Evolutionary conservation across 2,113 vertebrate genomes (phyloP).

Genomic region (Melanerpes formicivorus): DNA sequence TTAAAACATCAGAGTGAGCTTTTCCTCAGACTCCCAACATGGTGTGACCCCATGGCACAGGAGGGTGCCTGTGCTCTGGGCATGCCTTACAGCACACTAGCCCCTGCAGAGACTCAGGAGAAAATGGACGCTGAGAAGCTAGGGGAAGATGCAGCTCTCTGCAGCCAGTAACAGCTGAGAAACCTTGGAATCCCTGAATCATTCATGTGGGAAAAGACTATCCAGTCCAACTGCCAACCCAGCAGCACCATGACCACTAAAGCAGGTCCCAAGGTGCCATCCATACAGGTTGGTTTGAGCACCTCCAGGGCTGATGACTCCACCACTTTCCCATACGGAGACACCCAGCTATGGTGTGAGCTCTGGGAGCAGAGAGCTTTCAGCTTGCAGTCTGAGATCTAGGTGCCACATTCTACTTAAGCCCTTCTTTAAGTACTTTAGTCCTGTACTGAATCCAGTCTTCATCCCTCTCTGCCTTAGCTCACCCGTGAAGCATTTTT

Average conservation of each 20-base stretch:
- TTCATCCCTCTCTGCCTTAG: not conserved
- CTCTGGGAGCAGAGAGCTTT: not conserved
- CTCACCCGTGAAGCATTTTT: not conserved
- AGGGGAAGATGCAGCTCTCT: not conserved
- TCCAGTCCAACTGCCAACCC: too few relatives aligned
- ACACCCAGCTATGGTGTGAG: rapidly evolving
- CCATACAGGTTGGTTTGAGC: too few relatives aligned
- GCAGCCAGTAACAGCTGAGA: not conserved
- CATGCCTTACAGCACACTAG: rapidly evolving
- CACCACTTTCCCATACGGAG: not conserved
- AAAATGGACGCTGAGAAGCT: not conserved
- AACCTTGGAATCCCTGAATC: not conserved
- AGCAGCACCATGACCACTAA: too few relatives aligned
- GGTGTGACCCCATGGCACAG: rapidly evolving
- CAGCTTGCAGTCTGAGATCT: not conserved
- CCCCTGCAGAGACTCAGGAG: not conserved
- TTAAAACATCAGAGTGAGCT: not conserved
- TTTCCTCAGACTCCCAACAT: rapidly evolving
- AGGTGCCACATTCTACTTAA: not conserved
- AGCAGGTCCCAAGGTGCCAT: too few relatives aligned
- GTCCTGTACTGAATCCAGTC: not conserved
- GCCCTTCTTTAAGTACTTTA: not conserved
- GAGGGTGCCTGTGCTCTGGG: not conserved
- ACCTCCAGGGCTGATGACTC: too few relatives aligned
- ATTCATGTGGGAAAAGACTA: too few relatives aligned